phyloP scores from a whole-genome alignment of 2,113 vertebrate genomes.

The Ibidorhyncha struthersii region DNA sequence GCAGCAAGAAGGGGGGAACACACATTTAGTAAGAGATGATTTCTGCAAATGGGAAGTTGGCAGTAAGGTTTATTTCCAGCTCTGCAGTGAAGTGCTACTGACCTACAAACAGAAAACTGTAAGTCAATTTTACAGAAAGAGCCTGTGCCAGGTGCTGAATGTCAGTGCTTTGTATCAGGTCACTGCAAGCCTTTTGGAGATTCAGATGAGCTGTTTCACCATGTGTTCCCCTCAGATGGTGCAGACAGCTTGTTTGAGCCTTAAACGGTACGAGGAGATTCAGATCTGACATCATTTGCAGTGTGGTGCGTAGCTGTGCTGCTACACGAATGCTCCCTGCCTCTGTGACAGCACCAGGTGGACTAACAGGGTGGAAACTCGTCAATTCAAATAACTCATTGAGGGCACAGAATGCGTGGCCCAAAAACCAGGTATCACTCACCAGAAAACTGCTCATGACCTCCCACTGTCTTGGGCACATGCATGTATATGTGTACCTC shows the following conservation, averaged over 20 bases:
- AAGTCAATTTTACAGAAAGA: not conserved
- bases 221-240: constrained; percentile 37
- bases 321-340: not conserved
- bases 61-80: not conserved
- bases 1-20: not conserved
- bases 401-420: not conserved
- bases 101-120: constrained; percentile 45
- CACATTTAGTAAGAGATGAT: not conserved
- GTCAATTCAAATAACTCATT: not conserved
- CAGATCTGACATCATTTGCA: not conserved
- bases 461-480: not conserved
- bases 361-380: not conserved
- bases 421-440: not conserved
- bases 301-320: not conserved
- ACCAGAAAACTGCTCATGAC: not conserved
- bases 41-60: not conserved
- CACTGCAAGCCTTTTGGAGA: not conserved
- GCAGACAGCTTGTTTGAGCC: constrained; percentile 20
- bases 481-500: not conserved
- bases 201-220: constrained; percentile 22
- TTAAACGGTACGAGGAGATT: not conserved
- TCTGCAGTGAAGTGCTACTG: constrained; percentile 36
- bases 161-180: constrained; percentile 4
- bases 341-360: not conserved
- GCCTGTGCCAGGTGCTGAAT: constrained; percentile 11